phyloP scores from a whole-genome alignment of 2,888 invertebrate species.

The Harpalus rufipes region DNA sequence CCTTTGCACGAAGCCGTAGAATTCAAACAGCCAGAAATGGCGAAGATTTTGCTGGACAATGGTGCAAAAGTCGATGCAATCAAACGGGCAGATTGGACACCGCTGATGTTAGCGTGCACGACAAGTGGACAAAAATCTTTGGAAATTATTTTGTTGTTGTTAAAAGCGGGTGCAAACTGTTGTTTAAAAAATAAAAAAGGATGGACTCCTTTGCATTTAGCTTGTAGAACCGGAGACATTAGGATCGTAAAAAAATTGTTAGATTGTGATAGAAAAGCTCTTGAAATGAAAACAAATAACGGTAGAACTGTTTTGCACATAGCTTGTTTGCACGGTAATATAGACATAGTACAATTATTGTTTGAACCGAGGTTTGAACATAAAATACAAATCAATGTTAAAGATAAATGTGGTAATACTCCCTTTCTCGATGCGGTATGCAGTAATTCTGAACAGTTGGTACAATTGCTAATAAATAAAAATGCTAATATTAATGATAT shows the following conservation, averaged over 20 bases:
- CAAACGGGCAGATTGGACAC: slow-evolving; percentile 85
- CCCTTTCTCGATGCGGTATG: slow-evolving; percentile 82
- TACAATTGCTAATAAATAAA: slow-evolving; percentile 74
- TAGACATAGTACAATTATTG: slow-evolving; percentile 71
- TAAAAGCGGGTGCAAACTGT: slow-evolving; percentile 78
- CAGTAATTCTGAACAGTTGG: slow-evolving; percentile 76
- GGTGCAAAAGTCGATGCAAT: slow-evolving; percentile 80
- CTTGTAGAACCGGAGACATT: slow-evolving; percentile 79
- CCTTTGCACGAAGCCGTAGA: slow-evolving; percentile 83
- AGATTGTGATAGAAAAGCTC: slow-evolving; percentile 66
- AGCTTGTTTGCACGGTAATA: slow-evolving; percentile 77
- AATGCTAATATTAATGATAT: slow-evolving; percentile 73
- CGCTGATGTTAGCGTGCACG: slow-evolving; percentile 84
- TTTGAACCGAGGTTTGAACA: too few relatives aligned
- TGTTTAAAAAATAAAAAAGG: slow-evolving; percentile 83
- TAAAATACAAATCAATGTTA: slow-evolving; percentile 74
- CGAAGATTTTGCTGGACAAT: slow-evolving; percentile 77
- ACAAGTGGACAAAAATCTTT: slow-evolving; percentile 76
- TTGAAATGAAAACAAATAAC: slow-evolving; percentile 78
- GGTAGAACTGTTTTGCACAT: slow-evolving; percentile 82
- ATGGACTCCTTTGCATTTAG: slow-evolving; percentile 82
- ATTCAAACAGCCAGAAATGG: slow-evolving; percentile 76
- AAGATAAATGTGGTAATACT: slow-evolving; percentile 81
- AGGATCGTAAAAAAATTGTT: slow-evolving; percentile 77
- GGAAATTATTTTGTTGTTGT: slow-evolving; percentile 76